Percentiles rank a stretch among this genome's conserved stretches.
These are phyloP conservation scores for Argopecten irradians DNA, from an alignment of 1,140 invertebrate genomes.

Conservation along the genomic window DNA sequence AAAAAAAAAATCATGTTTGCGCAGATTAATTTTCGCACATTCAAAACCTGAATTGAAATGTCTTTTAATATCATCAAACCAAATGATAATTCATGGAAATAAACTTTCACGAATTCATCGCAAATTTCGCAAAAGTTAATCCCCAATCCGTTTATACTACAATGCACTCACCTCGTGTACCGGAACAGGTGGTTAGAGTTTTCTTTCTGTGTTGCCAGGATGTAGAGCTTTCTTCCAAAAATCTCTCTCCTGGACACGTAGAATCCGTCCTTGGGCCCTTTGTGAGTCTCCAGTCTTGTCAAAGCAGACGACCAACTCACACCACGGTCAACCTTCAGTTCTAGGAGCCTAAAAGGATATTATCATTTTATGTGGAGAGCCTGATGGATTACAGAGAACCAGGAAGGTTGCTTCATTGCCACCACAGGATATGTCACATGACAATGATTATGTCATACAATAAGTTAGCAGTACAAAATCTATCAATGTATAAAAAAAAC, in stretches of 20 bases:
- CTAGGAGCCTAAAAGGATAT: constrained; percentile 58
- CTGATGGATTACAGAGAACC: not conserved
- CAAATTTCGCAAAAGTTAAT: too few relatives aligned
- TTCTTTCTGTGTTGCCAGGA: constrained; percentile 71
- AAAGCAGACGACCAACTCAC: constrained; percentile 71
- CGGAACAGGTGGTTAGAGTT: constrained; percentile 67
- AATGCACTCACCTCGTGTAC: constrained; percentile 69
- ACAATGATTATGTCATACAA: not conserved
- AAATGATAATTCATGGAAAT: too few relatives aligned
- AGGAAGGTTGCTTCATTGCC: too few relatives aligned
- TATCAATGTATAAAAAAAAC: too few relatives aligned
- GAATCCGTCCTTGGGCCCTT: constrained; percentile 64
- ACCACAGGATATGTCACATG: not conserved
- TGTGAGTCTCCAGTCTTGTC: constrained; percentile 59
- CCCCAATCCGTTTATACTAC: too few relatives aligned
- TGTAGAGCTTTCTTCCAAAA: constrained; percentile 64
- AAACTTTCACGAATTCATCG: too few relatives aligned
- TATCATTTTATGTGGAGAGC: not conserved
- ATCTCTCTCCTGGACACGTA: constrained; percentile 69
- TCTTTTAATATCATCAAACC: too few relatives aligned
- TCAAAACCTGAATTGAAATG: too few relatives aligned
- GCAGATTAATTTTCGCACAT: too few relatives aligned
- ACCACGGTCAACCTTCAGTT: constrained; percentile 71
- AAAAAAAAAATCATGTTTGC: not conserved
- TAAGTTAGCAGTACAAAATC: not conserved